A percentile compares a stretch with the other conserved stretches of the same genome.
Conservation (phyloP, 2,888 invertebrate species). For the Unio pictorum region DNA sequence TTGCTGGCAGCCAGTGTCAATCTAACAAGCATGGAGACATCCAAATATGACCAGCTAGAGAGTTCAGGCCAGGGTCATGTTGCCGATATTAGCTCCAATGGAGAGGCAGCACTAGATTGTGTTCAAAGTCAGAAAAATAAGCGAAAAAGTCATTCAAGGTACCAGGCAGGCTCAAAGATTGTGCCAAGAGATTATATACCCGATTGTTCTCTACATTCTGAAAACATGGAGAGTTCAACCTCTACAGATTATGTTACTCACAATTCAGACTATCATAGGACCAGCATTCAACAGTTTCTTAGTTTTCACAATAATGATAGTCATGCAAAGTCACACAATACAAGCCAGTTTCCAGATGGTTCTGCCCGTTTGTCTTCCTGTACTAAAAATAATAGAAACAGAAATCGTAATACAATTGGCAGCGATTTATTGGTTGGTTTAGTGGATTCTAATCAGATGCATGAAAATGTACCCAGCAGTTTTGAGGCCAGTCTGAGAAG, state of each 20-base stretch:
- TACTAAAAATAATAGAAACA: too few relatives aligned
- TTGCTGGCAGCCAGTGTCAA: constrained; percentile 24
- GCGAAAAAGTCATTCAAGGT: background rate
- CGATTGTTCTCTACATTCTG: too few relatives aligned
- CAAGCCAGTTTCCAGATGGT: too few relatives aligned
- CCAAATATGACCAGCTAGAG: constrained; percentile 11
- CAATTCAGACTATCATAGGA: constrained; percentile 20
- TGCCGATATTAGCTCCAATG: background rate
- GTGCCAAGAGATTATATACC: constrained; percentile 2
- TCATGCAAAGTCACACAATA: too few relatives aligned
- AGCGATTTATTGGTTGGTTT: too few relatives aligned
- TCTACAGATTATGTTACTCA: background rate
- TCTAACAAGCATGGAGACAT: constrained; percentile 5
- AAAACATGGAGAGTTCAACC: too few relatives aligned
- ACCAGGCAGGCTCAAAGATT: background rate
- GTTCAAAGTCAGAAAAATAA: constrained; percentile 6
- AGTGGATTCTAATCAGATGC: too few relatives aligned
- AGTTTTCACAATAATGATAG: constrained; percentile 25
- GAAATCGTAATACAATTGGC: too few relatives aligned
- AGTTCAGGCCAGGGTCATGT: background rate
- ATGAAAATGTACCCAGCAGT: background rate
- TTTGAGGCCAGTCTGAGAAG: constrained; percentile 23
- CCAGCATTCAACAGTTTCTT: constrained; percentile 33
- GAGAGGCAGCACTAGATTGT: background rate
- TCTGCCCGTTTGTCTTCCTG: too few relatives aligned